These are phyloP conservation scores for Danio tinwini DNA, from an alignment of 2,797 vertebrate species.

Conservation along the genomic window DNA sequence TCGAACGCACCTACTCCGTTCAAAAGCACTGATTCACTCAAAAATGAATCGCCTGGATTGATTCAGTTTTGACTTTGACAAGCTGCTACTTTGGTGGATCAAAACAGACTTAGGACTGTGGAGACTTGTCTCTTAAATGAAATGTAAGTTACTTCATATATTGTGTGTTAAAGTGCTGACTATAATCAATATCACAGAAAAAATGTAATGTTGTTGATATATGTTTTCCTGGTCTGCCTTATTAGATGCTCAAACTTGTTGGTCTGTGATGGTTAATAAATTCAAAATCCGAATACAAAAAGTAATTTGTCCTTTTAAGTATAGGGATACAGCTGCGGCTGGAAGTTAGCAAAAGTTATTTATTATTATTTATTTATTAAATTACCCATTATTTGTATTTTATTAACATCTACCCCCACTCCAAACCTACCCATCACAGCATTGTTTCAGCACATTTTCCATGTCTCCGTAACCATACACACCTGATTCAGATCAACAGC, in stretches of 20 bases:
- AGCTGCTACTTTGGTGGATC: not conserved
- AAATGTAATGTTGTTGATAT: not conserved
- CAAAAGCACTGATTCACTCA: not conserved
- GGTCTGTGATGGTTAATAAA: not conserved
- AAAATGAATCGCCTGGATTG: not conserved
- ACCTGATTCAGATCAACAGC: too few species aligned
- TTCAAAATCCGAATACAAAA: not conserved
- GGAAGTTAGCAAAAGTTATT: too few species aligned
- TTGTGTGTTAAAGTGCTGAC: not conserved
- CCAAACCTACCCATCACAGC: too few species aligned
- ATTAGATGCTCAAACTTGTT: not conserved
- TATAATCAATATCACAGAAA: not conserved
- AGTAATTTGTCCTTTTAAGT: too few species aligned
- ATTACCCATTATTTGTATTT: too few species aligned
- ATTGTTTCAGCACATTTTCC: too few species aligned
- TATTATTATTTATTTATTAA: too few species aligned
- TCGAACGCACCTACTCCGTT: too few species aligned
- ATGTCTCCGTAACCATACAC: too few species aligned
- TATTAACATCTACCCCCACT: too few species aligned
- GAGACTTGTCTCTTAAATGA: not conserved
- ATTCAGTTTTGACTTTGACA: not conserved
- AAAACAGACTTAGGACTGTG: not conserved
- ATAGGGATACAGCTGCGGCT: too few species aligned
- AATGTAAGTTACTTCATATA: not conserved
- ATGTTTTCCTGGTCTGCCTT: not conserved